Percentiles rank a stretch among this genome's conserved stretches.
Evolutionary conservation across 2,888 invertebrate species (phyloP).

Genomic region (Apoda limacodes): DNA sequence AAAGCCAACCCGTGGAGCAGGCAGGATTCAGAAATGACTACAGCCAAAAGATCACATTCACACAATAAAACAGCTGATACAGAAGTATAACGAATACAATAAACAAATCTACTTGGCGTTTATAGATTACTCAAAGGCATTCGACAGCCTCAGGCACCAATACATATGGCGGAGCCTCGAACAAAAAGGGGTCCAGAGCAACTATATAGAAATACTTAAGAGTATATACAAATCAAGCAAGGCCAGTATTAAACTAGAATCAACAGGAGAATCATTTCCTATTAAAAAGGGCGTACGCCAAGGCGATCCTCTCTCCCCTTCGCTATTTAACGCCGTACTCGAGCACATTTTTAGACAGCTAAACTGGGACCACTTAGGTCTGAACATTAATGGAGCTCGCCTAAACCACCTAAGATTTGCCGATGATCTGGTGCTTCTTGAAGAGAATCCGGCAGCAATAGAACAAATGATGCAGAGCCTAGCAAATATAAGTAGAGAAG

Average conservation of each 20-base stretch:
- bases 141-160: slow-evolving; percentile 10
- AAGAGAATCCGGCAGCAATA: slow-evolving; percentile 9
- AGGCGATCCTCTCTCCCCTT: slow-evolving; percentile 10
- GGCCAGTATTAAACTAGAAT: slow-evolving; percentile 6
- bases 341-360: slow-evolving; percentile 5
- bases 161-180: slow-evolving; percentile 11
- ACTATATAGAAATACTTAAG: slow-evolving; percentile 10
- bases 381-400: slow-evolving; percentile 5
- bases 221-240: slow-evolving; percentile 11
- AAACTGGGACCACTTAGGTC: slow-evolving; percentile 6
- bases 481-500: slow-evolving; percentile 10
- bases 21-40: slow-evolving; percentile 16
- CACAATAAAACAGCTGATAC: slow-evolving; percentile 12
- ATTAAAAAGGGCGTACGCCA: slow-evolving; percentile 11
- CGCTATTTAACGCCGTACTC: slow-evolving; percentile 3
- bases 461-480: slow-evolving; percentile 9
- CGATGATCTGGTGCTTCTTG: slow-evolving; percentile 12
- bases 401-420: slow-evolving; percentile 11
- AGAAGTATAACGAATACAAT: slow-evolving; percentile 14
- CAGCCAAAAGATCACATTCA: slow-evolving; percentile 17
- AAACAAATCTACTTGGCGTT: slow-evolving; percentile 11
- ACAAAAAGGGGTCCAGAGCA: slow-evolving; percentile 9
- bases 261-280: slow-evolving; percentile 8
- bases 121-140: slow-evolving; percentile 14
- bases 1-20: slow-evolving; percentile 10